phyloP scores from a whole-genome alignment of 2,888 invertebrate genomes.

The Scaptodrosophila latifasciaeformis region DNA sequence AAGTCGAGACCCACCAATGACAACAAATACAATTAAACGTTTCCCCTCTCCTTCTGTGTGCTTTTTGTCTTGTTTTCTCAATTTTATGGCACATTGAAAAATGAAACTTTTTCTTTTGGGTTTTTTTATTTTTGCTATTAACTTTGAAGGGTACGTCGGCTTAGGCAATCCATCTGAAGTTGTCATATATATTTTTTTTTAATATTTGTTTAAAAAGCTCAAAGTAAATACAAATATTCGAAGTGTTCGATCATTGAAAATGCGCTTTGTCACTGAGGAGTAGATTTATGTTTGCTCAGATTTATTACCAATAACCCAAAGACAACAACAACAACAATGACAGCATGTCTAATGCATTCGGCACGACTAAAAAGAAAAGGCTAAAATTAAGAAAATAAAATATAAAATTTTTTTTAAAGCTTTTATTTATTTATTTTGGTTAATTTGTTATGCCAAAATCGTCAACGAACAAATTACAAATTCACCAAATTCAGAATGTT shows the following conservation, averaged over 20 bases:
- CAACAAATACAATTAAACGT: constrained; percentile 3
- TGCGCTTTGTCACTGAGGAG: background rate
- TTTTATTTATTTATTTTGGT: constrained; percentile 24
- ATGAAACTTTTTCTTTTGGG: constrained; percentile 36
- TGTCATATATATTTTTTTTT: background rate
- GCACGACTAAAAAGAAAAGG: constrained; percentile 26
- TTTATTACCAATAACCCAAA: background rate
- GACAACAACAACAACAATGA: background rate
- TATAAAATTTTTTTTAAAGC: constrained; percentile 8
- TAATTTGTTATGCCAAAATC: constrained; percentile 58
- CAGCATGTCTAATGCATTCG: constrained; percentile 42
- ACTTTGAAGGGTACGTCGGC: no score
- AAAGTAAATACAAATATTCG: constrained; percentile 19
- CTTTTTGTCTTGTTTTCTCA: constrained; percentile 15
- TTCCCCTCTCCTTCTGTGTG: background rate
- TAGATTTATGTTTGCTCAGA: constrained; percentile 3
- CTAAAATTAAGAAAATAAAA: constrained; percentile 2
- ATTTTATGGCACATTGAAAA: constrained; percentile 46
- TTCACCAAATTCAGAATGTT: constrained; percentile 26
- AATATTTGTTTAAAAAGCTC: constrained; percentile 47
- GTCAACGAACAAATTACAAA: constrained; percentile 32
- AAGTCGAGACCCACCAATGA: background rate
- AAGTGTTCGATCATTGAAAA: constrained; percentile 11
- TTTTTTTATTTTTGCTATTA: background rate
- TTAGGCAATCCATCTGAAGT: background rate